phyloP scores from a whole-genome alignment of 2,113 vertebrate species.

The Vulpes lagopus region DNA sequence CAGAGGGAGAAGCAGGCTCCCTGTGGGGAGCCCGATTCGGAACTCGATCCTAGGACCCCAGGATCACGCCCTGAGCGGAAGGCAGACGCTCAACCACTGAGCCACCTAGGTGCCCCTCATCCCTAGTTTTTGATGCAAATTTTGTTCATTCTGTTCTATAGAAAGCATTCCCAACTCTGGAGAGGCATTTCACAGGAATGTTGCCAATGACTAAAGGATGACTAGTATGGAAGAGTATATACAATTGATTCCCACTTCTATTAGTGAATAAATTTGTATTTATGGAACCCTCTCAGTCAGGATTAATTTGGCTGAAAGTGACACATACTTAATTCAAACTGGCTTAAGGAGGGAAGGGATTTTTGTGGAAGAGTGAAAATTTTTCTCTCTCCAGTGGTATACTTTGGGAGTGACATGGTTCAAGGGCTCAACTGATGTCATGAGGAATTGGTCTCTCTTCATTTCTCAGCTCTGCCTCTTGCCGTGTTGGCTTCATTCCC shows the following conservation, averaged over 20 bases:
- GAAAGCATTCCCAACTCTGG: neutral
- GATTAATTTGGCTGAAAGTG: conserved; percentile 16
- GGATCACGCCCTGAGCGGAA: no score
- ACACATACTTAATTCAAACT: neutral
- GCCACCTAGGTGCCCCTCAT: neutral
- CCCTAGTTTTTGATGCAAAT: neutral
- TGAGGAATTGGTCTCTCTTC: neutral
- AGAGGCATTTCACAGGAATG: conserved; percentile 6
- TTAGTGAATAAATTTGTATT: conserved; percentile 22
- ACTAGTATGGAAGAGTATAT: neutral
- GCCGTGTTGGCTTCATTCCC: neutral
- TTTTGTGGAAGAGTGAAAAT: neutral
- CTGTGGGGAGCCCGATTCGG: no score
- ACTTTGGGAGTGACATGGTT: neutral
- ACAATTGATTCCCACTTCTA: neutral
- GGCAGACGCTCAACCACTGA: no score
- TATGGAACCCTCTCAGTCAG: neutral
- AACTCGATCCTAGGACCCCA: no score
- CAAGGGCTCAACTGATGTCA: neutral
- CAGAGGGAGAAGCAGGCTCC: no score
- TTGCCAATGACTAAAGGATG: neutral
- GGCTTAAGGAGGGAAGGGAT: neutral
- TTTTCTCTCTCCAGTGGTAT: neutral
- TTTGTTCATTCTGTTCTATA: conserved; percentile 26
- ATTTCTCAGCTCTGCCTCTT: conserved; percentile 26